A percentile compares a stretch with the other conserved stretches of the same genome.
These are phyloP conservation scores for Palythoa caribaeorum DNA, from an alignment of 92 coral and sea anemone species.

Conservation along the genomic window DNA sequence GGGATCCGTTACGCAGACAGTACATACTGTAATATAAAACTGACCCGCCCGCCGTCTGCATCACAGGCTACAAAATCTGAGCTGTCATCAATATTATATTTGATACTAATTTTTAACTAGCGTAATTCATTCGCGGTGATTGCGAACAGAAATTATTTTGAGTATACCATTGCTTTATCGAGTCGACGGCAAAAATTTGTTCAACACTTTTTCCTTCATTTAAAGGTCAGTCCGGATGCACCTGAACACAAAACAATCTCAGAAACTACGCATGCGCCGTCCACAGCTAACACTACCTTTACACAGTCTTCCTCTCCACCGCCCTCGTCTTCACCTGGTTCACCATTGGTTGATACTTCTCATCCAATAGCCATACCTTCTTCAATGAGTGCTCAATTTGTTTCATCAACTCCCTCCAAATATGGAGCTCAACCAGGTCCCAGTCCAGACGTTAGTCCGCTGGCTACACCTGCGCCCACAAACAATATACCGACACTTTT, in stretches of 20 bases:
- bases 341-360: background rate
- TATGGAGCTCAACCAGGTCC: conserved; percentile 20
- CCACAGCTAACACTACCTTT: background rate
- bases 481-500: background rate
- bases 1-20: too few relatives aligned
- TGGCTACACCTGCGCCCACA: conserved; percentile 26
- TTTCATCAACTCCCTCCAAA: conserved; percentile 40
- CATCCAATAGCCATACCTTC: conserved; percentile 6
- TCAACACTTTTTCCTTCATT: too few relatives aligned
- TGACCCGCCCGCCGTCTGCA: too few relatives aligned
- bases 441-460: conserved; percentile 45
- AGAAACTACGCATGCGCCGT: background rate
- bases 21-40: too few relatives aligned
- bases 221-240: background rate
- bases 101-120: too few relatives aligned
- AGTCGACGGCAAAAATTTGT: background rate
- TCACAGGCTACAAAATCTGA: too few relatives aligned
- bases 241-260: background rate
- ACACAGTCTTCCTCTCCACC: conserved; percentile 12
- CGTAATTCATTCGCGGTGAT: too few relatives aligned
- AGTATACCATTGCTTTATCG: background rate
- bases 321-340: conserved; percentile 5
- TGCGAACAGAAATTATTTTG: too few relatives aligned
- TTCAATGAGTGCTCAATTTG: background rate
- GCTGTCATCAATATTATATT: too few relatives aligned